Conservation (phyloP, 35 echinoderm and acorn worm genomes). For the Acanthaster planci region DNA sequence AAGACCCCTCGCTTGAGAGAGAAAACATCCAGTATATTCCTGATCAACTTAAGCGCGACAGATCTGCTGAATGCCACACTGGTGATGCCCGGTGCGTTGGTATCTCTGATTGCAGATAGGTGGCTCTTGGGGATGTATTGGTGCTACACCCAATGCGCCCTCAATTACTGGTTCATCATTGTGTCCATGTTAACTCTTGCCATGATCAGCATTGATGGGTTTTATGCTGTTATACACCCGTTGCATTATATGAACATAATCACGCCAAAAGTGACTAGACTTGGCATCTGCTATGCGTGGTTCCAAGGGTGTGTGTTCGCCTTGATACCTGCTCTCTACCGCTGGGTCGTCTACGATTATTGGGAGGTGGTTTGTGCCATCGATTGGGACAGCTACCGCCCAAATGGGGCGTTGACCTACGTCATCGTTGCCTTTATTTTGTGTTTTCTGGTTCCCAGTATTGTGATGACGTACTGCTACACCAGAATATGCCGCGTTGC, state of each 20-base stretch:
- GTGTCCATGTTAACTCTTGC: constrained; percentile 59
- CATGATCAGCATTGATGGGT: constrained; percentile 47
- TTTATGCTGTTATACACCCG: not conserved
- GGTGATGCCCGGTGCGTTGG: constrained; percentile 27
- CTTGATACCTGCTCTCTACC: constrained; percentile 15
- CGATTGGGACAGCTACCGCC: constrained; percentile 38
- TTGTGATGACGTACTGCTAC: constrained; percentile 41
- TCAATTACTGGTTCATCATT: constrained; percentile 62
- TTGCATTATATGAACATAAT: constrained; percentile 41
- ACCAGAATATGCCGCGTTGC: constrained; percentile 34
- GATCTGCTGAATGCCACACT: constrained; percentile 50
- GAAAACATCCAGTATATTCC: constrained; percentile 29
- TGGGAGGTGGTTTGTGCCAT: constrained; percentile 65
- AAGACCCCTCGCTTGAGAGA: constrained; percentile 38
- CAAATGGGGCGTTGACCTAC: constrained; percentile 33
- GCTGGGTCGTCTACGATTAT: constrained; percentile 67
- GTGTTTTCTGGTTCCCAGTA: constrained; percentile 37
- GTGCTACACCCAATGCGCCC: constrained; percentile 54
- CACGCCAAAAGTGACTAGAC: not conserved
- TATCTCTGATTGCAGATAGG: not conserved
- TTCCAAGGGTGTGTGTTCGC: constrained; percentile 42
- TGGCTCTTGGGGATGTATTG: constrained; percentile 5
- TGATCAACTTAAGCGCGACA: constrained; percentile 55
- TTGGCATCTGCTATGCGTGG: constrained; percentile 37
- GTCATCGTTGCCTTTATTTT: constrained; percentile 45